phyloP scores from a whole-genome alignment of 2,113 vertebrate genomes.

The Neogale vison region DNA sequence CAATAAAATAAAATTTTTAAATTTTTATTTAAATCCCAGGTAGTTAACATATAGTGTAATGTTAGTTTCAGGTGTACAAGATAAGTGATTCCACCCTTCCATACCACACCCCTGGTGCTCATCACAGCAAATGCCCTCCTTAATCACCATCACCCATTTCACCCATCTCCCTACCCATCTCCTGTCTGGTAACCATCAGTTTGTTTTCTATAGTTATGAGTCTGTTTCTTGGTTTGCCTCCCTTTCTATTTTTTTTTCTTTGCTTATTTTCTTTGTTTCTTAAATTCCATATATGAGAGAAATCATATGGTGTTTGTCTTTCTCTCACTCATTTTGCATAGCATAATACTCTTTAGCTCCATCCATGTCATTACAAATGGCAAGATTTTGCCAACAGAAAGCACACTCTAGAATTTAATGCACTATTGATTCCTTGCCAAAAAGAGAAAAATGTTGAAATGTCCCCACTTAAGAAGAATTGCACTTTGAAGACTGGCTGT shows the following conservation, averaged over 20 bases:
- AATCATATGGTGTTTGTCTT: neutral
- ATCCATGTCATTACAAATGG: neutral
- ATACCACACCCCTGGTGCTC: neutral
- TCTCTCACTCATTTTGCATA: neutral
- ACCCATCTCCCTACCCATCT: neutral
- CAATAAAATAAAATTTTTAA: neutral
- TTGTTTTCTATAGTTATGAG: neutral
- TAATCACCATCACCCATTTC: neutral
- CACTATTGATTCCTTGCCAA: conserved; percentile 40
- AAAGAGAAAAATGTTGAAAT: conserved; percentile 14
- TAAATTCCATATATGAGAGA: neutral
- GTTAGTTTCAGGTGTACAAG: neutral
- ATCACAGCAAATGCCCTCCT: neutral
- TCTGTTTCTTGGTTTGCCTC: neutral
- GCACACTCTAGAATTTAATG: conserved; percentile 25
- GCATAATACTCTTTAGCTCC: neutral
- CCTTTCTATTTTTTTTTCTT: neutral
- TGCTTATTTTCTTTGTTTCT: neutral
- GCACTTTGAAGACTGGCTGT: conserved; percentile 15
- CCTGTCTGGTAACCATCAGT: neutral
- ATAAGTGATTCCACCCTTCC: neutral
- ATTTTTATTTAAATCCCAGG: neutral
- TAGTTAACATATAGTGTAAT: neutral
- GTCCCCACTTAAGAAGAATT: conserved; percentile 23
- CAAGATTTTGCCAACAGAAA: neutral